Base-by-base conservation (phyloP, 2,797 vertebrate genomes). In the Diceros bicornis region DNA sequence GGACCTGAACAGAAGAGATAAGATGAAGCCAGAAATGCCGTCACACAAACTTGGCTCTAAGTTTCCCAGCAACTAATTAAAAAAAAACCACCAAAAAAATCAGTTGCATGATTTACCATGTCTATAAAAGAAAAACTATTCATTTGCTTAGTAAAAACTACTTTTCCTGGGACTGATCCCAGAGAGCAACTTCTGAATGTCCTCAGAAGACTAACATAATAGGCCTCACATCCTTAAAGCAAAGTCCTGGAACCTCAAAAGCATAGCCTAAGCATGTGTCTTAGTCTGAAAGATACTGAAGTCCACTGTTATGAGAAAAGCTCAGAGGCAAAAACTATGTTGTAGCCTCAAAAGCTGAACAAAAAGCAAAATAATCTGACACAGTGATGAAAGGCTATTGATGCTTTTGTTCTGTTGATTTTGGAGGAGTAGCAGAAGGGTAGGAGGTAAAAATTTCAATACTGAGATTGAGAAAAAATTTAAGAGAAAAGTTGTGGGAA, bases 81-180 rank as follows among this genome's bases (percentile, higher is more conserved):
- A 20, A 74, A 50, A 25, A 13, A 41, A 52, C 59, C 72, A 50
- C 1, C 16, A 13, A 41, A 29, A 79, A 47, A 79, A n/a, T 37
- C n/a, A 64, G 59, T 32, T 86, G 20, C 55, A 85, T 71, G 34
- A 94, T 66, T 97, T 71, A 77, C 47, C 41, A 32, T n/a, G 17
- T 71, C 44, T 72, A 0, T 25, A 52, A 95, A 16, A 84, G 32
- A 59, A 79, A 90, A 89, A 34, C 1, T 32, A 50, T 41, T 71
- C 32, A 72, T 50, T 50, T 91, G 57, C 66, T 92, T 59, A 81
- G n/a, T 89, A 74, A 82, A 91, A 94, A 71, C 11, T 21, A n/a
- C n/a, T 85, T 82, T 86, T 94, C 37, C 78, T 72, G 18, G 34
- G 69, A 66, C 62, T 68, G 79, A 81, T 57, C 44, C 37, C 25